phyloP scores from a whole-genome alignment of 2,888 invertebrate species.

The Abrostola triplasia region DNA sequence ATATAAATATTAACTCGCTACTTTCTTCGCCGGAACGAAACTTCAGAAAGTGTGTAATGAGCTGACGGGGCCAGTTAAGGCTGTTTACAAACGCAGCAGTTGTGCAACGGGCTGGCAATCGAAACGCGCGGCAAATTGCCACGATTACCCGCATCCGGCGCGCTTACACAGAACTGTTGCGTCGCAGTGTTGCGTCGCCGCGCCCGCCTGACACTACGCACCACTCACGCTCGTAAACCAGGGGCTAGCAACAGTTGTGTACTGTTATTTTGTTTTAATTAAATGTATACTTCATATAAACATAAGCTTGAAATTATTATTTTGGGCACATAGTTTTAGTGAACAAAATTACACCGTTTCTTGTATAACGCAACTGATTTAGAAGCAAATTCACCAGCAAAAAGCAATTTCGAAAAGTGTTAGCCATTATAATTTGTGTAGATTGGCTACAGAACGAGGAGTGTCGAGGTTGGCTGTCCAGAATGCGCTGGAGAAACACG shows the following conservation, averaged over 20 bases:
- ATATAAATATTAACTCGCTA: constrained; percentile 16
- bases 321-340: too few species aligned
- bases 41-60: constrained; percentile 23
- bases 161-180: constrained; percentile 70
- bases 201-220: constrained; percentile 12
- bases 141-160: constrained; percentile 70
- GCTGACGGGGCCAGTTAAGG: constrained; percentile 28
- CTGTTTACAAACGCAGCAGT: constrained; percentile 40
- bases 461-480: too few species aligned
- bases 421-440: too few species aligned
- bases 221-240: constrained; percentile 28
- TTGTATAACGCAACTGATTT: too few species aligned
- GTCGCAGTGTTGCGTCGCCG: neutral
- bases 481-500: too few species aligned
- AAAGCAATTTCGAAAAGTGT: too few species aligned
- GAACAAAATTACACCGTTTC: too few species aligned
- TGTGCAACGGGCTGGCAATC: constrained; percentile 56
- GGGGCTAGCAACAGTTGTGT: constrained; percentile 36
- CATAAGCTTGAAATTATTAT: too few species aligned
- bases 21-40: constrained; percentile 24
- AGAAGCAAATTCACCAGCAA: too few species aligned
- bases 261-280: neutral
- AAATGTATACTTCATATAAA: neutral
- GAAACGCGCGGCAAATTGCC: constrained; percentile 64
- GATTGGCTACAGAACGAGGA: too few species aligned